Base-by-base conservation (phyloP, 1,140 invertebrate species). In the Brachionus koreanus region DNA sequence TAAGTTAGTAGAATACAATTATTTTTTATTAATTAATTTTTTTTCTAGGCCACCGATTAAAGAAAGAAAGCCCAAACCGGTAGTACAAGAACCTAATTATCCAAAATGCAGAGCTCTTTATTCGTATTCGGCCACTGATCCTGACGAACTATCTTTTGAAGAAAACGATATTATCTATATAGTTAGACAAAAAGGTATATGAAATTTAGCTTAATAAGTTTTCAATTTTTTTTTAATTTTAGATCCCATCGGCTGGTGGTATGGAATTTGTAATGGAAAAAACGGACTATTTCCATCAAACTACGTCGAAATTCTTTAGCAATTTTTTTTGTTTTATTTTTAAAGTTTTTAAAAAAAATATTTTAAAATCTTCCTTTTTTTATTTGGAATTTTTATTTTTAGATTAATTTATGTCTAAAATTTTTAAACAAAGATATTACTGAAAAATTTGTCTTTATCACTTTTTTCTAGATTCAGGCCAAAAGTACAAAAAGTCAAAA, bases 71-170 rank as follows among this genome's bases (percentile, higher is more conserved):
- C 67, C 67, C 9, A 74, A 74, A 46, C 16, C 35, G 13, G 35
- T 37, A 5, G 37, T 46, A 9, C 39, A 6, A 46, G 69, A 74
- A 25, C 69, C 69, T 7, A 74, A 74, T 25, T 74, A 74, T 46
- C 69, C 69, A 9, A 74, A 74, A 12, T 74, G 69, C 25, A 39
- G 83, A 83, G 67, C 83, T 74, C 13, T 82, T 5, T 43, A 77
- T 61, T 33, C 46, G 35, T 77, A 57, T 77, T 12, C 25, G 5
- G 75, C 82, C 91, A 93, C 93, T 85, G 95, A 94, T 85, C 93
- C 94, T 82, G 95, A 97, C 90, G 95, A 98, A 90, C 93, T 98
- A 84, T 94, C 93, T 12, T 97, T 98, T 90, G 95, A 97, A 90
- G 95, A 95, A 9, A 94, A 95, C 86, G 95, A 98, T 87, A 87